A percentile compares a stretch with the other conserved stretches of the same genome.
phyloP scores from a whole-genome alignment of 2,888 invertebrate species.

The Nymphalis polychloros region DNA sequence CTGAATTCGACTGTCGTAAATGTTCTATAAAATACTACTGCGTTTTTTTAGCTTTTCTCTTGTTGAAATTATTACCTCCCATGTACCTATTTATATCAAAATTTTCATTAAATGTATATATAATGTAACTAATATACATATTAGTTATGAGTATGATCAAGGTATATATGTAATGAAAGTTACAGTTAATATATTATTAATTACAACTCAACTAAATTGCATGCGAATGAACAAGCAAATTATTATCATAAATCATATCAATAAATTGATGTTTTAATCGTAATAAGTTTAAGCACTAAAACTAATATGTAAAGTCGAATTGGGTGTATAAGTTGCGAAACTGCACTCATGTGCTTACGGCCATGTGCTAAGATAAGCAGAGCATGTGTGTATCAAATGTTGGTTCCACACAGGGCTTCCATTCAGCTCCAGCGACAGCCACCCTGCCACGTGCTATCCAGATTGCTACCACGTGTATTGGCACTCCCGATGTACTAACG shows the following conservation, averaged over 20 bases:
- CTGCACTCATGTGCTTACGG: slow-evolving; percentile 36
- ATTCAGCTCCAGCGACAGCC: slow-evolving; percentile 57
- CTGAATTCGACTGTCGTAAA: no score
- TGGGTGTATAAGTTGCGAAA: slow-evolving; percentile 31
- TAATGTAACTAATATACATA: not conserved
- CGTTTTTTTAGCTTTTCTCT: no score
- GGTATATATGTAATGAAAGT: no score
- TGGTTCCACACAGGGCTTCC: slow-evolving; percentile 63
- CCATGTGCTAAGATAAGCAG: slow-evolving; percentile 44
- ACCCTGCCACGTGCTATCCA: slow-evolving; percentile 67
- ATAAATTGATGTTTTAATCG: not conserved
- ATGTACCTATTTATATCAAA: no score
- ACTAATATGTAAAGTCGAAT: slow-evolving; percentile 11
- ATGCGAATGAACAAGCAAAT: not conserved
- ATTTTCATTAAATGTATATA: no score
- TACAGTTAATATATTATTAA: no score
- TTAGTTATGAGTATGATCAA: not conserved
- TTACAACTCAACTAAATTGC: not conserved
- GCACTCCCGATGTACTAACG: slow-evolving; percentile 41
- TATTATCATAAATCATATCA: not conserved
- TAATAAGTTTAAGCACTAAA: not conserved
- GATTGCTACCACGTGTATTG: slow-evolving; percentile 58
- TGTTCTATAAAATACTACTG: no score
- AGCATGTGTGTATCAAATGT: slow-evolving; percentile 64
- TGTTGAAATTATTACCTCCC: no score